A percentile compares a stretch with the other conserved stretches of the same genome.
These are phyloP conservation scores for Kryptolebias ocellatus DNA, from an alignment of 2,797 vertebrate genomes.

Conservation along the genomic window DNA sequence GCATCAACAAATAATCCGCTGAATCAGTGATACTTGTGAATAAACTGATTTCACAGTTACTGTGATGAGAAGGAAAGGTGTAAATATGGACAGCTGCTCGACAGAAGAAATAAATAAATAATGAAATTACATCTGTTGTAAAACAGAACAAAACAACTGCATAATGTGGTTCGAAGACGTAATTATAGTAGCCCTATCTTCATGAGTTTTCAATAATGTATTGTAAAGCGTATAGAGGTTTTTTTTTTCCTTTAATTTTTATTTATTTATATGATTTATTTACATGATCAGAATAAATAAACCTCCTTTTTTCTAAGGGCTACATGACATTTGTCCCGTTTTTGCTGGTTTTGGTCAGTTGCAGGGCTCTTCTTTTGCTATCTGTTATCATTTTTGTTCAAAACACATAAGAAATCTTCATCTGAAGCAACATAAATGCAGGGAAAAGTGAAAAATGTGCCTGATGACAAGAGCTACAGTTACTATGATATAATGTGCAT, in stretches of 20 bases:
- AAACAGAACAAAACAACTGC: slow-evolving; percentile 4
- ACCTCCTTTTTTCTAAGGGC: slow-evolving; percentile 37
- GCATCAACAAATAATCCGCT: slow-evolving; percentile 34
- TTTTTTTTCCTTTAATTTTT: not conserved
- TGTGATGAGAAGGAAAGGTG: slow-evolving; percentile 37
- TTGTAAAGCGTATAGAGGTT: not conserved
- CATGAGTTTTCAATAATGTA: too few species aligned
- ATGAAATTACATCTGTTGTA: slow-evolving; percentile 1
- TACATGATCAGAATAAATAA: not conserved
- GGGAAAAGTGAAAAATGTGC: slow-evolving; percentile 52
- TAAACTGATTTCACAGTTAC: slow-evolving; percentile 45
- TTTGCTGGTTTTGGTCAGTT: slow-evolving; percentile 37
- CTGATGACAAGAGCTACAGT: slow-evolving; percentile 44
- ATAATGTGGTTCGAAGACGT: not conserved
- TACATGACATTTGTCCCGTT: slow-evolving; percentile 19
- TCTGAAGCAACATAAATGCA: slow-evolving; percentile 46
- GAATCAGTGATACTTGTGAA: slow-evolving; percentile 30
- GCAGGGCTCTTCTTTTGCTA: slow-evolving; percentile 44
- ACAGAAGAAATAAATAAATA: not conserved
- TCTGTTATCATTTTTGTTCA: slow-evolving; percentile 54
- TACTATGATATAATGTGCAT: slow-evolving; percentile 39
- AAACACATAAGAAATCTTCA: slow-evolving; percentile 66
- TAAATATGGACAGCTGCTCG: slow-evolving; percentile 21
- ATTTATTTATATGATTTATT: too few species aligned
- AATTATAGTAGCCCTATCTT: not conserved